Evolutionary conservation across 37 sponge, comb jelly and placozoan genomes (phyloP).

Genomic region (Spongia lamella): DNA sequence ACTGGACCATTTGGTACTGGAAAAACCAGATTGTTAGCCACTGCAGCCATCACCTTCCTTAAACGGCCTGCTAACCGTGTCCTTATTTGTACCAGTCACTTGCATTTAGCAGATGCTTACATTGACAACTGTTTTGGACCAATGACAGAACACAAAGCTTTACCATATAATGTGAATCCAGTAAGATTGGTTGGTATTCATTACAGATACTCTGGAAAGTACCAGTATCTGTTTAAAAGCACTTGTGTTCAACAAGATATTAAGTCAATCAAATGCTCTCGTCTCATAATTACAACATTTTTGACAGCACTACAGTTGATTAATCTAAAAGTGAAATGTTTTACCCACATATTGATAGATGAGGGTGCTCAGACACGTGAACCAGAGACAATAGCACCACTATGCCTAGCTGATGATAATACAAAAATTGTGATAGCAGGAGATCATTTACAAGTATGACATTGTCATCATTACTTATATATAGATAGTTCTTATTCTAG

Average conservation of each 20-base stretch:
- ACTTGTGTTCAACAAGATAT: not conserved
- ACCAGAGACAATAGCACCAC: slow-evolving; percentile 47
- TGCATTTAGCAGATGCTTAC: slow-evolving; percentile 24
- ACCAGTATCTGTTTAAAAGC: too few relatives aligned
- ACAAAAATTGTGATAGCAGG: slow-evolving; percentile 63
- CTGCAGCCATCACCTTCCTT: slow-evolving; percentile 14
- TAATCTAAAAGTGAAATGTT: not conserved
- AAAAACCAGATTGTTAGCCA: slow-evolving; percentile 38
- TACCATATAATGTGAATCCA: not conserved
- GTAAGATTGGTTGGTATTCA: not conserved
- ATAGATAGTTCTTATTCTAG: slow-evolving; percentile 15
- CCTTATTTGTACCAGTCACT: slow-evolving; percentile 42
- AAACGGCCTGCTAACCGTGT: not conserved
- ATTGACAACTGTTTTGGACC: slow-evolving; percentile 10
- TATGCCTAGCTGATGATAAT: slow-evolving; percentile 16
- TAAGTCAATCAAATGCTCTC: not conserved
- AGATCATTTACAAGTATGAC: slow-evolving; percentile 51
- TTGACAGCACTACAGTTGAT: not conserved
- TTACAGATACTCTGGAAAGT: too few relatives aligned
- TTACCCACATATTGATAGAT: slow-evolving; percentile 70
- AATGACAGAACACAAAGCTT: not conserved
- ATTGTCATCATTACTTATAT: too few relatives aligned
- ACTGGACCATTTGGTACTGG: slow-evolving; percentile 67
- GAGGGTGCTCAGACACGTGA: slow-evolving; percentile 68
- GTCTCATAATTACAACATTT: slow-evolving; percentile 54